Conservation (phyloP, 2,113 vertebrate species). For the Scatophagus argus region DNA sequence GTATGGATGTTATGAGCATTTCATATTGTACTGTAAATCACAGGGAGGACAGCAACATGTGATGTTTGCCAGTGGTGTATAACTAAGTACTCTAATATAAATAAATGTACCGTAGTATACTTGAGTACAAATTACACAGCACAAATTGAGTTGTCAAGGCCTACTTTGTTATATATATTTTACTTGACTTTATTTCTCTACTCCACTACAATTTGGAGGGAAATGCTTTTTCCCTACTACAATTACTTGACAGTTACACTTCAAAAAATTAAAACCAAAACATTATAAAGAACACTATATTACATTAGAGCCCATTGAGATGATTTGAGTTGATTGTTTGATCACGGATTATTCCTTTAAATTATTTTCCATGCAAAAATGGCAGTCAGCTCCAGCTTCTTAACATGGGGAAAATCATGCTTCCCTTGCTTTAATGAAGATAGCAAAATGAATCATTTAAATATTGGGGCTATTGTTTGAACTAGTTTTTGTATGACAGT, state of each 20-base stretch:
- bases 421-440: neutral
- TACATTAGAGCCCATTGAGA: neutral
- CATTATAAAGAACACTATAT: neutral
- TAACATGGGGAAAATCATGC: neutral
- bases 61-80: neutral
- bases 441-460: neutral
- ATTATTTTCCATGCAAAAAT: neutral
- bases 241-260: neutral
- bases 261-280: neutral
- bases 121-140: neutral
- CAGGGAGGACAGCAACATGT: neutral
- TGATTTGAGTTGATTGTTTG: neutral
- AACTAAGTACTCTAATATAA: neutral
- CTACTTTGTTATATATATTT: neutral
- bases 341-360: neutral
- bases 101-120: no score
- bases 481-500: neutral
- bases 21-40: neutral
- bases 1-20: conserved; percentile 8
- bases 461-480: neutral
- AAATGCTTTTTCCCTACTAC: neutral
- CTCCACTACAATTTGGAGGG: neutral
- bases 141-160: no score
- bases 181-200: neutral
- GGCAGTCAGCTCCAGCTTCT: neutral